Conservation (phyloP, 1,140 invertebrate species). For the Zophobas atratus region DNA sequence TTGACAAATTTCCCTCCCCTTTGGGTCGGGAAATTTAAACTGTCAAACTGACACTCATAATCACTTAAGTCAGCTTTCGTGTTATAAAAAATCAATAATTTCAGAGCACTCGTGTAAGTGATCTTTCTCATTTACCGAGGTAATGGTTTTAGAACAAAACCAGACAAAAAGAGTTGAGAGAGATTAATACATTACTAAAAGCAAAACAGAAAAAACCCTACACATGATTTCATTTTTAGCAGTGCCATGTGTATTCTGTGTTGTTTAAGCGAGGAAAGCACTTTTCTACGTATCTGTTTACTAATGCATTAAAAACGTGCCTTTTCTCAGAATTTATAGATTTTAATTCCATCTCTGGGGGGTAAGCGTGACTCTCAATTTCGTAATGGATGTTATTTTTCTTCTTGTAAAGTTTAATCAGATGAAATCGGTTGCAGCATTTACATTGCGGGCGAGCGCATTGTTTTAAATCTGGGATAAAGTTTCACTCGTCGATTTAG, state of each 20-base stretch:
- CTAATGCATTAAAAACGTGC: conserved; percentile 26
- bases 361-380: conserved; percentile 26
- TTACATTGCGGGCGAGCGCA: conserved; percentile 8
- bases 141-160: no score
- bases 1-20: no score
- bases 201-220: no score
- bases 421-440: conserved; percentile 24
- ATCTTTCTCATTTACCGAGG: no score
- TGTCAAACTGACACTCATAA: no score
- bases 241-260: conserved; percentile 8
- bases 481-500: conserved; percentile 23
- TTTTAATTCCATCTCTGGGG: conserved; percentile 20
- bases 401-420: conserved; percentile 28
- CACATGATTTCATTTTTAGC: not conserved
- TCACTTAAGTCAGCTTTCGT: no score
- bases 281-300: conserved; percentile 9
- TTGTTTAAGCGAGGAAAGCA: not conserved
- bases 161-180: no score
- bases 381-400: conserved; percentile 31
- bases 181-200: no score
- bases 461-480: conserved; percentile 12
- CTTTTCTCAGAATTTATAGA: conserved; percentile 29
- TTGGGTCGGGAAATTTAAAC: no score
- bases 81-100: no score
- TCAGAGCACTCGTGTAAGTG: no score